phyloP scores from a whole-genome alignment of 2,888 invertebrate species.

The Sympetrum striolatum region DNA sequence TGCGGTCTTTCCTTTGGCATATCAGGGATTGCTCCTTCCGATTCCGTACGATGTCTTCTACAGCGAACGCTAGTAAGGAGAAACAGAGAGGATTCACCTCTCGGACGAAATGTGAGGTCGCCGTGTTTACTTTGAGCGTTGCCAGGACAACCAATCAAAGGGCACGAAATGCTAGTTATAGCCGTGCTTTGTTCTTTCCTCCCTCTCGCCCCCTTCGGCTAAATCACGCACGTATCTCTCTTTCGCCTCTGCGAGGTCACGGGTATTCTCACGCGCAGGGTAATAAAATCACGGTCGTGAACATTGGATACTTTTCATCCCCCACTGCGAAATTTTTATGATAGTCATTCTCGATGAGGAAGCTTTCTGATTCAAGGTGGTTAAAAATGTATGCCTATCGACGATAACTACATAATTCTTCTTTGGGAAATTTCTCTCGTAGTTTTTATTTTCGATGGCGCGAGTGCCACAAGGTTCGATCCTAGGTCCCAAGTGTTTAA shows the following conservation, averaged over 20 bases:
- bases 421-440: too few relatives aligned
- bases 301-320: too few relatives aligned
- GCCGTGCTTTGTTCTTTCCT: neutral
- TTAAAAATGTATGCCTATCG: too few relatives aligned
- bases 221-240: constrained; percentile 12
- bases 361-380: too few relatives aligned
- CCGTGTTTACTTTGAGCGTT: constrained; percentile 44
- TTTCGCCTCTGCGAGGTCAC: neutral
- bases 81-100: constrained; percentile 40
- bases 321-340: too few relatives aligned
- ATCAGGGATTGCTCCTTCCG: neutral
- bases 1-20: neutral
- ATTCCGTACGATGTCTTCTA: neutral
- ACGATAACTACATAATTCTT: too few relatives aligned
- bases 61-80: neutral
- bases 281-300: neutral
- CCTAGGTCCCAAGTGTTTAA: too few relatives aligned
- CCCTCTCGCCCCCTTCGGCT: neutral
- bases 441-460: too few relatives aligned
- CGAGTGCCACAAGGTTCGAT: too few relatives aligned
- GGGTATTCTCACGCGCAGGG: neutral
- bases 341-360: too few relatives aligned
- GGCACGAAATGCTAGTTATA: constrained; percentile 45
- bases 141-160: constrained; percentile 42
- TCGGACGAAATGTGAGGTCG: constrained; percentile 9